Base-by-base conservation (phyloP, 1,140 invertebrate genomes). In the Trichonephila clavipes region DNA sequence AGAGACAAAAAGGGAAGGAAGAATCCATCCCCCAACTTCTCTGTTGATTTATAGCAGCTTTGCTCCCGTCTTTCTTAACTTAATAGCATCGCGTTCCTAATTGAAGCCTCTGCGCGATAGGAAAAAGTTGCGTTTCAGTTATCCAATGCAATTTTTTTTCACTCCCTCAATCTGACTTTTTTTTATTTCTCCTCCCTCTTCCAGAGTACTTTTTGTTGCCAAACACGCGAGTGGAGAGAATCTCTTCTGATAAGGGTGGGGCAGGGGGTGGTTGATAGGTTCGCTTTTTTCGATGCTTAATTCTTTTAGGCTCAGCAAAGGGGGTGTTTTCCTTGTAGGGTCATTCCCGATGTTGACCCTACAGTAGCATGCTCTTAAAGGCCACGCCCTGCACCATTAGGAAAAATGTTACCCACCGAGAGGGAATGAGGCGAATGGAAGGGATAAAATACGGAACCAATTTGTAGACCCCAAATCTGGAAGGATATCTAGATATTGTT, bases 81-180 rank as follows among this genome's bases (percentile, higher is more conserved):
- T 85, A 85, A 85, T 85, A 85, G 83, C 58, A 61, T 61, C 40
- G 44, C 83, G 51, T 34, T 61, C 83, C 83, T 85, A 85, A 85
- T 85, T 85, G 83, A 85, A 85, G 83, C 83, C 21, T 85, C 51
- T 85, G 18, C 58, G 83, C 83, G 83, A 85, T 85, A 85, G 51
- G 83, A 85, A 85, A 85, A 85, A 85, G 83, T 85, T 85, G 24
- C 83, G 83, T 85, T 85, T 85, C 83, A 85, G 83, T 85, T 85
- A 85, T 61, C 83, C 58, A 2, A 51, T 51, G 44, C 58, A 59
- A 58, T 85, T 51, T 85, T 85, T 85, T 85, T 58, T 58, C 58
- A 61, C 58, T 85, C 51, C 40, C 58, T 85, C 83, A 77, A 40
- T 28, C 28, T 77, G 24, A 34, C 72, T 77, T 77, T 34, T 77